Conservation (phyloP, 1,140 invertebrate species). For the Acromyrmex echinatior region DNA sequence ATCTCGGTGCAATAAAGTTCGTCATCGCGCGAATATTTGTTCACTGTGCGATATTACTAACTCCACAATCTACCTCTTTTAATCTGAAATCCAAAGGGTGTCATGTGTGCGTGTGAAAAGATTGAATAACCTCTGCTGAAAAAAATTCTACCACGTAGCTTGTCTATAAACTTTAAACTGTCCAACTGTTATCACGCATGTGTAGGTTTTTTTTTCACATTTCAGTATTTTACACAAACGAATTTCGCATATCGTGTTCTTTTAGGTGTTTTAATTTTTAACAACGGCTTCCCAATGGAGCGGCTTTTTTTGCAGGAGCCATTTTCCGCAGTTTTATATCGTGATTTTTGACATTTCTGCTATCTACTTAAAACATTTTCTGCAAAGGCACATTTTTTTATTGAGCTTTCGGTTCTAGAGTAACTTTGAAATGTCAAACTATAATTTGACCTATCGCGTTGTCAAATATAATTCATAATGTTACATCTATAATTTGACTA, state of each 20-base stretch:
- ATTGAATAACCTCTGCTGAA: constrained; percentile 8
- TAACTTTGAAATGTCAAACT: constrained; percentile 36
- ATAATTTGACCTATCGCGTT: constrained; percentile 28
- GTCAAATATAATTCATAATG: constrained; percentile 58
- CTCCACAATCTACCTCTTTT: background rate
- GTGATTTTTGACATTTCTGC: background rate
- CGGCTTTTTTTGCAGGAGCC: background rate
- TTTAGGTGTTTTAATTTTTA: constrained; percentile 29
- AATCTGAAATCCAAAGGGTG: background rate
- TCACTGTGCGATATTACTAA: background rate
- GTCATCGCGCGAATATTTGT: constrained; percentile 38
- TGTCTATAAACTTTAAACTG: background rate
- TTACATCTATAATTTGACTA: constrained; percentile 29
- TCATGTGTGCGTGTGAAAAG: background rate
- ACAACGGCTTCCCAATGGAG: background rate
- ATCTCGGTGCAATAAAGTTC: constrained; percentile 36
- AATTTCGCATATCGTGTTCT: background rate
- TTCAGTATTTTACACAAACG: background rate
- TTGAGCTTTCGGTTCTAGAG: background rate
- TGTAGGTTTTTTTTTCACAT: background rate
- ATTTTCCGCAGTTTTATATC: background rate
- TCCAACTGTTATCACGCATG: background rate
- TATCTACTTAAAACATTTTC: background rate
- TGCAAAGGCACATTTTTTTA: background rate
- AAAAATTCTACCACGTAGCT: background rate